Evolutionary conservation across 1,140 invertebrate genomes (phyloP).

Genomic region (Coelopa frigida): DNA sequence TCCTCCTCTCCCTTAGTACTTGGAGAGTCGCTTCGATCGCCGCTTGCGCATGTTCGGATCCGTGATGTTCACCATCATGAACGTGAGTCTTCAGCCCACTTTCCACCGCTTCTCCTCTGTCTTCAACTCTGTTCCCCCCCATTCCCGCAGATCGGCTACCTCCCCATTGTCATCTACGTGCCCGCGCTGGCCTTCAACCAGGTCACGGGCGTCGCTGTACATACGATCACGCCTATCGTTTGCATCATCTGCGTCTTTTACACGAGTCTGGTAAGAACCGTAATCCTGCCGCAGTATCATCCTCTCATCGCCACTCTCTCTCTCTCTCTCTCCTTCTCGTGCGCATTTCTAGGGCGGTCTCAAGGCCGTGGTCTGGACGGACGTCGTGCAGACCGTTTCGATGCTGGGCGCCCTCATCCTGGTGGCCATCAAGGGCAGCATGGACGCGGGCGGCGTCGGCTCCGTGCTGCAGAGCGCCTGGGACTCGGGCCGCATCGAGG

Average conservation of each 20-base stretch:
- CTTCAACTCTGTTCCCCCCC: neutral
- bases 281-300: too few species aligned
- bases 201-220: constrained; percentile 68
- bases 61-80: constrained; percentile 45
- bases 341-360: constrained; percentile 62
- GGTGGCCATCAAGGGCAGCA: constrained; percentile 60
- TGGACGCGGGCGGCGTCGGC: constrained; percentile 54
- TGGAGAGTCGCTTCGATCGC: constrained; percentile 61
- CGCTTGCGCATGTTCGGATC: constrained; percentile 58
- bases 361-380: constrained; percentile 84
- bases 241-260: constrained; percentile 78
- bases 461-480: constrained; percentile 52
- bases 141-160: constrained; percentile 52
- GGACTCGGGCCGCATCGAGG: constrained; percentile 31
- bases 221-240: constrained; percentile 64
- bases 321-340: neutral
- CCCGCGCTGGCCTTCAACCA: constrained; percentile 74
- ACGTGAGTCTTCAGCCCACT: constrained; percentile 30
- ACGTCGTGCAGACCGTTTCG: constrained; percentile 70
- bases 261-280: constrained; percentile 71
- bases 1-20: constrained; percentile 52
- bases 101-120: too few species aligned
- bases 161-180: constrained; percentile 76
- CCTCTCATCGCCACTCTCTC: too few species aligned
- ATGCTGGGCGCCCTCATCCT: constrained; percentile 67